Evolutionary conservation across 2,797 vertebrate species (phyloP).

Genomic region (Chaenodraco wilsoni): DNA sequence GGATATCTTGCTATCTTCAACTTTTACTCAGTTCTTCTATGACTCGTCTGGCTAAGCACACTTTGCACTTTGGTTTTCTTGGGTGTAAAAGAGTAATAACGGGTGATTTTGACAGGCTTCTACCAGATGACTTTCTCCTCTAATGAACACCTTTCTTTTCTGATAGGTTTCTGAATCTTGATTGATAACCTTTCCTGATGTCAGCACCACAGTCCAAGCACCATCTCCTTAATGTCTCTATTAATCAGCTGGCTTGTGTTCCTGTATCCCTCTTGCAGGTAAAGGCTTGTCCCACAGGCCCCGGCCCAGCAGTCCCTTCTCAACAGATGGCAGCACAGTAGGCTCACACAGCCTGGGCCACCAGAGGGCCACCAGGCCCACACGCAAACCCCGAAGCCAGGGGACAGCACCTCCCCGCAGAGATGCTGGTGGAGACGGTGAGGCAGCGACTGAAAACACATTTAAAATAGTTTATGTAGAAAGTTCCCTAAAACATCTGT

Average conservation of each 20-base stretch:
- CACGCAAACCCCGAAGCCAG: slow-evolving; percentile 94
- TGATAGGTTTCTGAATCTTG: slow-evolving; percentile 44
- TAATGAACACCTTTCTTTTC: slow-evolving; percentile 44
- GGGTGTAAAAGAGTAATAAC: slow-evolving; percentile 23
- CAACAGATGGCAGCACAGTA: slow-evolving; percentile 93
- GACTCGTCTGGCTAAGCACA: slow-evolving; percentile 37
- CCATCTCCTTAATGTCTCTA: slow-evolving; percentile 41
- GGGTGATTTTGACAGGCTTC: slow-evolving; percentile 35
- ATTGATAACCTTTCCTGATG: slow-evolving; percentile 48
- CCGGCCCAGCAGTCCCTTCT: slow-evolving; percentile 95
- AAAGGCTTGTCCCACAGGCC: slow-evolving; percentile 93
- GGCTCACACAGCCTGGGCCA: slow-evolving; percentile 92
- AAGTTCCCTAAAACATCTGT: slow-evolving; percentile 12
- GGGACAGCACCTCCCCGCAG: slow-evolving; percentile 90
- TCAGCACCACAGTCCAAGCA: slow-evolving; percentile 24
- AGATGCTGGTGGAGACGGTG: slow-evolving; percentile 94
- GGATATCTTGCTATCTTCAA: slow-evolving; percentile 36
- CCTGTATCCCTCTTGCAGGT: slow-evolving; percentile 81
- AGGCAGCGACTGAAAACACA: slow-evolving; percentile 59
- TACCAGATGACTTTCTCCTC: slow-evolving; percentile 17
- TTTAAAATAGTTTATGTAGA: slow-evolving; percentile 21
- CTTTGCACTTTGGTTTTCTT: slow-evolving; percentile 46
- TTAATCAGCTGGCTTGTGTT: slow-evolving; percentile 53
- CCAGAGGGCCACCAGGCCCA: slow-evolving; percentile 88
- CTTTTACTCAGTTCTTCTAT: slow-evolving; percentile 31